phyloP scores from a whole-genome alignment of 2,113 vertebrate species.

The Paraplagusia blochii region DNA sequence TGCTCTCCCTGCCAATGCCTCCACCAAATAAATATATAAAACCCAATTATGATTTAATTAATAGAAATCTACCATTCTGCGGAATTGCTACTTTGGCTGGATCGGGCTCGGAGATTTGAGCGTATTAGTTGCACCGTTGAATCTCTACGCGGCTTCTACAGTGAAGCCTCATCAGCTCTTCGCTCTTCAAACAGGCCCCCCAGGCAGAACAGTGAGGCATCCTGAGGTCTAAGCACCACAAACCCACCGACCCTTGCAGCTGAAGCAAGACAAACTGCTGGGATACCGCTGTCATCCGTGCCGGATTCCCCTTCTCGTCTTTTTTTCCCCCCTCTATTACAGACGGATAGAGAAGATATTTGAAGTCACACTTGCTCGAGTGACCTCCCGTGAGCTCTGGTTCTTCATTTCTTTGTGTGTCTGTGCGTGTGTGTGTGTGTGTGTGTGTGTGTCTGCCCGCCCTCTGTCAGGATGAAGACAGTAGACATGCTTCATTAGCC shows the following conservation, averaged over 20 bases:
- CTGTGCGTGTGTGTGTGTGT: constrained; percentile 10
- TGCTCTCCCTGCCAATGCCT: constrained; percentile 72
- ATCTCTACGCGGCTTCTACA: constrained; percentile 56
- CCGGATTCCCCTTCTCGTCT: constrained; percentile 19
- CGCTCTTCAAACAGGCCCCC: constrained; percentile 64
- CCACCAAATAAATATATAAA: constrained; percentile 82
- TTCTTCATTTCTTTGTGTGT: constrained; percentile 37
- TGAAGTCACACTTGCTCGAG: constrained; percentile 28
- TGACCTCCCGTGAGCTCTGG: constrained; percentile 56
- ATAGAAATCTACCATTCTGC: constrained; percentile 76
- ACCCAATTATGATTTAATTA: constrained; percentile 83
- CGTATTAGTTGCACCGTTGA: constrained; percentile 71
- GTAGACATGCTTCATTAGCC: constrained; percentile 69
- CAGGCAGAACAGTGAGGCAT: constrained; percentile 53
- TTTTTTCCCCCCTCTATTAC: constrained; percentile 36
- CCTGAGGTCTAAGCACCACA: constrained; percentile 65
- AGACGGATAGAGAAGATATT: constrained; percentile 39
- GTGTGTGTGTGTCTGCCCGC: constrained; percentile 1
- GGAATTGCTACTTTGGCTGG: constrained; percentile 73
- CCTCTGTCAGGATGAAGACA: constrained; percentile 52
- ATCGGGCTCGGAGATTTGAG: constrained; percentile 56
- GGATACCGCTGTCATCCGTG: constrained; percentile 43
- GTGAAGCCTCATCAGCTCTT: constrained; percentile 68
- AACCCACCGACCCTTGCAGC: constrained; percentile 58
- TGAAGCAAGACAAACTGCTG: constrained; percentile 48